phyloP scores from a whole-genome alignment of 2,113 vertebrate genomes.

The Muntiacus muntjak region DNA sequence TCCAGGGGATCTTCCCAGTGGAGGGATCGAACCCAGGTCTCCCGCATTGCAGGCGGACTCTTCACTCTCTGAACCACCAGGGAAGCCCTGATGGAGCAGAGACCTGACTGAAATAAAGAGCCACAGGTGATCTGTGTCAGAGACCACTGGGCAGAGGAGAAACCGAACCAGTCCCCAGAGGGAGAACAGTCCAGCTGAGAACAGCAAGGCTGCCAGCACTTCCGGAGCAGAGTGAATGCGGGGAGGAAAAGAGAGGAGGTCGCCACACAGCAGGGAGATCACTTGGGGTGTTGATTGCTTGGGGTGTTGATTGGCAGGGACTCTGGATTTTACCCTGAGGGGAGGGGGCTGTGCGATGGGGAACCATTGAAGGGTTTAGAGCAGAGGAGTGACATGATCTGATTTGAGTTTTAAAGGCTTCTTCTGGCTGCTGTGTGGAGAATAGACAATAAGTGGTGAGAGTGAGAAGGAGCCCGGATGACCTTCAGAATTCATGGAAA shows the following conservation, averaged over 20 bases:
- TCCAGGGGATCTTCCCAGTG: not conserved
- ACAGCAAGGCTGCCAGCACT: not conserved
- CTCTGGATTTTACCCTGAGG: not conserved
- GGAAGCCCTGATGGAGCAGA: not conserved
- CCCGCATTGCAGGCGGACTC: accelerated
- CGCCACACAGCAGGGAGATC: not conserved
- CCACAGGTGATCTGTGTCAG: not conserved
- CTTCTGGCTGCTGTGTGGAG: not conserved
- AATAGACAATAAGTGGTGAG: not conserved
- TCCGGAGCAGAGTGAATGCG: not conserved
- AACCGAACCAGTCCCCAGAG: accelerated
- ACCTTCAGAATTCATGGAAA: not conserved
- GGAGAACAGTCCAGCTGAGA: too few relatives aligned
- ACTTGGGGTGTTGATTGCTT: accelerated
- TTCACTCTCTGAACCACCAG: not conserved
- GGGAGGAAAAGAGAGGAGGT: too few relatives aligned
- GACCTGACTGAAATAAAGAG: not conserved
- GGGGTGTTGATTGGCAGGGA: not conserved
- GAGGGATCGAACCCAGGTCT: not conserved
- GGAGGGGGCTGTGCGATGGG: not conserved
- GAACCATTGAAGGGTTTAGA: not conserved
- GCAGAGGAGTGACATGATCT: not conserved
- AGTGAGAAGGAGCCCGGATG: not conserved
- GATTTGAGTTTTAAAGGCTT: not conserved
- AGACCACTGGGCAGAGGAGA: not conserved